A percentile compares a stretch with the other conserved stretches of the same genome.
Evolutionary conservation across 92 coral and sea anemone species (phyloP).

Genomic region (Actinostola sp.): DNA sequence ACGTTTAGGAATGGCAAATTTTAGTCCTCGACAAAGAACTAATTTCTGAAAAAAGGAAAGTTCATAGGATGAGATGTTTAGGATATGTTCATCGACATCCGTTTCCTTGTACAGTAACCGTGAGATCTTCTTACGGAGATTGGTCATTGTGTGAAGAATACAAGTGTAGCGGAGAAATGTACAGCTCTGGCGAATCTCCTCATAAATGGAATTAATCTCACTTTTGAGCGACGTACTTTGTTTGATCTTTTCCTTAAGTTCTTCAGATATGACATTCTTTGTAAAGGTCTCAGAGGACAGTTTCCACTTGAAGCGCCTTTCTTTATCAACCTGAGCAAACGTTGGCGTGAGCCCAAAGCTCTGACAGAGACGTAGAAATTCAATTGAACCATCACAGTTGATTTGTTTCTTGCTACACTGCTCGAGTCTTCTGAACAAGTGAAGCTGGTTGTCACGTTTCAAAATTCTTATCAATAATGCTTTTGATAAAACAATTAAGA

Average conservation of each 20-base stretch:
- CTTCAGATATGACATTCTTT: constrained; percentile 25
- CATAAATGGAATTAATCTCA: neutral
- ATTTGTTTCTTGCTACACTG: constrained; percentile 48
- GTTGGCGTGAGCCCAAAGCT: constrained; percentile 48
- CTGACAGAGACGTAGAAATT: constrained; percentile 46
- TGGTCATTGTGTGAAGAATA: neutral
- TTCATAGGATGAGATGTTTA: constrained; percentile 31
- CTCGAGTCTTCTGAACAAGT: constrained; percentile 48
- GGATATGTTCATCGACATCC: constrained; percentile 45
- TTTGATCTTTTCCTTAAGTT: neutral
- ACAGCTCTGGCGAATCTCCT: neutral
- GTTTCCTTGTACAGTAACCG: constrained; percentile 18
- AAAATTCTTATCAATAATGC: constrained; percentile 2
- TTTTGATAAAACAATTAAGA: too few species aligned
- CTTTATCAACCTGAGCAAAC: constrained; percentile 35
- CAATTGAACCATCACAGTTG: constrained; percentile 43
- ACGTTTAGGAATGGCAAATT: constrained; percentile 37
- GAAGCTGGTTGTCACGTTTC: constrained; percentile 51
- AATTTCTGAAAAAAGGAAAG: constrained; percentile 47
- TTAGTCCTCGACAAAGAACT: constrained; percentile 40
- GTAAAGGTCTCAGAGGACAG: constrained; percentile 26
- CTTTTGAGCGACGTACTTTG: neutral
- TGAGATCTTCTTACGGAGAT: constrained; percentile 14
- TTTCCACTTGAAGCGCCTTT: constrained; percentile 20
- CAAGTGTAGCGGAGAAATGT: neutral